Evolutionary conservation across 2,113 vertebrate genomes (phyloP).

Genomic region (Pungitius pungitius): DNA sequence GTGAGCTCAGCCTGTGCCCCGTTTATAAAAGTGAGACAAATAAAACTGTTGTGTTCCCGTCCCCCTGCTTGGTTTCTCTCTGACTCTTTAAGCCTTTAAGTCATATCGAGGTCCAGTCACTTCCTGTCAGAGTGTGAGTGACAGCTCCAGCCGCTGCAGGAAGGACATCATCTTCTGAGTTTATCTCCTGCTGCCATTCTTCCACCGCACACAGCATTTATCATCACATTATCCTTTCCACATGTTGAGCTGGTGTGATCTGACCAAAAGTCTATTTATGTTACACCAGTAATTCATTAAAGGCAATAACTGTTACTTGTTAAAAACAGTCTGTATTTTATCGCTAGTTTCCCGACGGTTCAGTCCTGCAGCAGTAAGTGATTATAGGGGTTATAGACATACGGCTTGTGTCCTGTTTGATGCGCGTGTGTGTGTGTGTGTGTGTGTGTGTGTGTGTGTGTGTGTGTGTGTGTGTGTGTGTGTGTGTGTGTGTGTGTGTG

Average conservation of each 20-base stretch:
- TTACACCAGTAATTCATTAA: background rate
- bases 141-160: background rate
- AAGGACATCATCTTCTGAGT: constrained; percentile 45
- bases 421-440: background rate
- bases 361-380: background rate
- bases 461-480: constrained; percentile 6
- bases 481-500: constrained; percentile 3
- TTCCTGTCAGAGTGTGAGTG: constrained; percentile 13
- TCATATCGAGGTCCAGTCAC: background rate
- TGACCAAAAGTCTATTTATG: background rate
- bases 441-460: constrained; percentile 9
- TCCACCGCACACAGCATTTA: constrained; percentile 16
- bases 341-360: background rate
- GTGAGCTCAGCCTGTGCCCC: constrained; percentile 65
- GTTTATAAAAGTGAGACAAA: constrained; percentile 70
- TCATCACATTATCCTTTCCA: background rate
- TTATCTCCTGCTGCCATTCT: constrained; percentile 68
- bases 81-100: background rate
- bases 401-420: background rate
- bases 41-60: constrained; percentile 69
- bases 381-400: background rate
- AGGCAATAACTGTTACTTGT: background rate
- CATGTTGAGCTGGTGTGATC: background rate
- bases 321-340: background rate
- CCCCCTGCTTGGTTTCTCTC: constrained; percentile 26